Conservation (phyloP, 2,113 vertebrate species). For the Phrynosoma platyrhinos region DNA sequence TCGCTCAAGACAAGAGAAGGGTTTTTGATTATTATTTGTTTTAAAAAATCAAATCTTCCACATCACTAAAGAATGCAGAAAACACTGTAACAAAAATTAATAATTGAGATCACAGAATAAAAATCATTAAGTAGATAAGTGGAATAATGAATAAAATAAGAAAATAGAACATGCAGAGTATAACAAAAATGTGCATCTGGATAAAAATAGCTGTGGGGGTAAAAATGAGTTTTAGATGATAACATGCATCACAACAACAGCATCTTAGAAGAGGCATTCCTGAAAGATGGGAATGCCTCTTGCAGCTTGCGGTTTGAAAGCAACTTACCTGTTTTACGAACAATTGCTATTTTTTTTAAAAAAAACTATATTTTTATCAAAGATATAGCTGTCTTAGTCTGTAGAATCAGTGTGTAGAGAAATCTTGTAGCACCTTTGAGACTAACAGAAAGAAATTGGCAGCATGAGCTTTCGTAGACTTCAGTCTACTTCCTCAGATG, state of each 20-base stretch:
- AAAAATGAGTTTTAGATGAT: neutral
- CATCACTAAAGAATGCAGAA: conserved; percentile 66
- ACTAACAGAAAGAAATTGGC: too few relatives aligned
- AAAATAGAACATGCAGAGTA: conserved; percentile 51
- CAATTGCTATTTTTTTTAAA: too few relatives aligned
- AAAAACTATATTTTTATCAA: too few relatives aligned
- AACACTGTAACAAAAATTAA: conserved; percentile 72
- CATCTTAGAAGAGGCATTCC: neutral
- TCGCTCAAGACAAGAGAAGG: neutral
- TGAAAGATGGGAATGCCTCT: neutral
- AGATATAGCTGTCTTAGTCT: too few relatives aligned
- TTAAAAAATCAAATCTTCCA: conserved; percentile 49
- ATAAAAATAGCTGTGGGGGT: neutral
- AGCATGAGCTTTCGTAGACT: too few relatives aligned
- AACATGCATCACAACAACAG: neutral
- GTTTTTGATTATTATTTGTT: neutral
- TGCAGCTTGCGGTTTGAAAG: neutral
- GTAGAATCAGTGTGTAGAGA: too few relatives aligned
- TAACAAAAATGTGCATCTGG: conserved; percentile 30
- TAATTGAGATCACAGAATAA: conserved; percentile 66
- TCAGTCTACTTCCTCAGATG: too few relatives aligned
- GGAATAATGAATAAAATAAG: conserved; percentile 65
- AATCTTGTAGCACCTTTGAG: too few relatives aligned
- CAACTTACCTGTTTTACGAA: neutral
- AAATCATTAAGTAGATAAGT: conserved; percentile 61